phyloP scores from a whole-genome alignment of 2,797 vertebrate genomes.

The Macropus fuliginosus region DNA sequence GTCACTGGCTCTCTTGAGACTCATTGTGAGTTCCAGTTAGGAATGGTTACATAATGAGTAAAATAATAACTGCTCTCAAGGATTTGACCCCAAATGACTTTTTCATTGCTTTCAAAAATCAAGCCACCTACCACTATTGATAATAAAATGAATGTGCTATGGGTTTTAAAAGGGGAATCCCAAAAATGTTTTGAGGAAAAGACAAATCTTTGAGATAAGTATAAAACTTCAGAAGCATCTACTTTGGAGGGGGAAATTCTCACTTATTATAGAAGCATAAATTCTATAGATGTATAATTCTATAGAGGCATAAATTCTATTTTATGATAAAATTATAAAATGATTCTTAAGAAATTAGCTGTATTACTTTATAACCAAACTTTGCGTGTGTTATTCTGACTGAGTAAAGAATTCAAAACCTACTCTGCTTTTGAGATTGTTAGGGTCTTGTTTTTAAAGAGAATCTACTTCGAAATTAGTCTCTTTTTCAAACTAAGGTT shows the following conservation, averaged over 20 bases:
- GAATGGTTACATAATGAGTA: not conserved
- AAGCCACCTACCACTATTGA: not conserved
- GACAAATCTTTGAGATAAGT: not conserved
- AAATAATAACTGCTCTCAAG: not conserved
- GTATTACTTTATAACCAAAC: not conserved
- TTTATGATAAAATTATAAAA: not conserved
- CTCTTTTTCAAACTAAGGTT: constrained; percentile 66
- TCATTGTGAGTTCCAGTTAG: not conserved
- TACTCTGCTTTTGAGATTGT: not conserved
- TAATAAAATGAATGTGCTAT: not conserved
- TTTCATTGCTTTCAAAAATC: not conserved
- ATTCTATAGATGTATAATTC: not conserved
- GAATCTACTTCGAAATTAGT: constrained; percentile 38
- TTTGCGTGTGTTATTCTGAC: not conserved
- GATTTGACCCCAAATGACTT: not conserved
- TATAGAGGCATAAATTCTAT: not conserved
- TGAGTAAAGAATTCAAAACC: not conserved
- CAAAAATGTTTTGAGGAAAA: not conserved
- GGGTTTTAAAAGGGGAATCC: not conserved
- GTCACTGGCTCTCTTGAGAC: not conserved
- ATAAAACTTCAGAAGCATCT: not conserved
- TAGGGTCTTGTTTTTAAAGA: constrained; percentile 12
- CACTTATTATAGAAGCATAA: not conserved
- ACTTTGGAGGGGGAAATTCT: not conserved
- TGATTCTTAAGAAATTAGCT: not conserved